Evolutionary conservation across 2,113 vertebrate species (phyloP), one percentile per base, ranked within the genome.

Genomic region (Elachura formosa): DNA sequence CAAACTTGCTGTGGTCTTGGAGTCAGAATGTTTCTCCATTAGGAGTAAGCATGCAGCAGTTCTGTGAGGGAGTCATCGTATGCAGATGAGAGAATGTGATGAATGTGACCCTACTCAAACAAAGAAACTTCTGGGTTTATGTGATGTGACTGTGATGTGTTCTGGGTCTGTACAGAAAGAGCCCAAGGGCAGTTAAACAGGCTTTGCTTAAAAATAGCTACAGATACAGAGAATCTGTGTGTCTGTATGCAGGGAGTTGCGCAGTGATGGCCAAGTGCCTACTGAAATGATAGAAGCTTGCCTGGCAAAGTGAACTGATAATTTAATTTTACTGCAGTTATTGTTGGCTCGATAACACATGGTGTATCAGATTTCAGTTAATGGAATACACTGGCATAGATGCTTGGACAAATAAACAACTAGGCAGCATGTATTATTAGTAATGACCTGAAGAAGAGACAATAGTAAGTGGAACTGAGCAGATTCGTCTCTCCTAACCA

Each of bases 281-380:
- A 3, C 59, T 51, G 74, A 84, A 34, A 33, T 82, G 58, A 76
- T 80, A 79, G 79, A 49, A 79, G 63, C 66, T 61, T 33, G 62
- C 38, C 58, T 69, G 89, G 81, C 82, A 75, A 87, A 92, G 64
- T 17, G 69, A 81, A 36, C 69, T 9, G 67, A 40, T 93, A 94
- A 94, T 93, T 75, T 69, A 69, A 87, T 96, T 94, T 77, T 54
- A 19, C 67, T 16, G 87, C 78, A 31, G 67, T 87, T 82, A 80
- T 63, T 58, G 84, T 73, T 89, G 90, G 75, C 89, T 91, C 26
- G 3, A 2, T 69, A 43, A 38, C 34, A 41, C 22, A 0, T 4
- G 24, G 49, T 45, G 29, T 91, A 83, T 97, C 74, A 0, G 61
- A 9, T 96, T 93, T 69, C 87, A 46, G 71, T 26, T 96, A 96